A percentile compares a stretch with the other conserved stretches of the same genome.
Conservation (phyloP, 2,797 vertebrate genomes). For the Aulostomus chinensis region DNA sequence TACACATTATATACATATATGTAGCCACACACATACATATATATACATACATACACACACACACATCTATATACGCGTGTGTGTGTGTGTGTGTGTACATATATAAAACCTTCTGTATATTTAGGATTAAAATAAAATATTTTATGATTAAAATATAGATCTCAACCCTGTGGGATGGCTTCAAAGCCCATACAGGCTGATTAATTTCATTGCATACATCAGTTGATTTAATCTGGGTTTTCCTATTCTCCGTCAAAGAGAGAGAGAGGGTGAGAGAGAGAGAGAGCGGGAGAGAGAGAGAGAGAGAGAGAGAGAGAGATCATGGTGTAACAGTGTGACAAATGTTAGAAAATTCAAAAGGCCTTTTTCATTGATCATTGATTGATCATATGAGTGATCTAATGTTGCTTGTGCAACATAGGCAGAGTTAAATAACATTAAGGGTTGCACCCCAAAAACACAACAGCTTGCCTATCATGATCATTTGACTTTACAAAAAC, state of each 20-base stretch:
- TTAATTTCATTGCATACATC: slow-evolving; percentile 68
- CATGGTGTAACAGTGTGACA: slow-evolving; percentile 29
- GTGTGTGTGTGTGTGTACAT: no score
- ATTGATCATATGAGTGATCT: slow-evolving; percentile 32
- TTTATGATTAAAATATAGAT: slow-evolving; percentile 39
- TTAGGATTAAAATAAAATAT: slow-evolving; percentile 28
- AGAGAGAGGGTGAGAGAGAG: slow-evolving; percentile 6
- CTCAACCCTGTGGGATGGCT: slow-evolving; percentile 39
- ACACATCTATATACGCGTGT: slow-evolving; percentile 20
- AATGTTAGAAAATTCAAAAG: slow-evolving; percentile 47
- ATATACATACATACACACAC: slow-evolving; percentile 19
- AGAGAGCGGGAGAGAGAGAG: slow-evolving; percentile 5
- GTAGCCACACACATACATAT: slow-evolving; percentile 37
- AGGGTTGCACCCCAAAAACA: slow-evolving; percentile 43
- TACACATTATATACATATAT: slow-evolving; percentile 21
- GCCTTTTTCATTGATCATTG: slow-evolving; percentile 14
- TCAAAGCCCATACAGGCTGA: slow-evolving; percentile 38
- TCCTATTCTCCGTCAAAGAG: slow-evolving; percentile 1
- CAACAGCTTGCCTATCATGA: slow-evolving; percentile 37
- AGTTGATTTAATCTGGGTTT: slow-evolving; percentile 30
- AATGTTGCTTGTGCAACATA: slow-evolving; percentile 39
- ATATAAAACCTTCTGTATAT: slow-evolving; percentile 36
- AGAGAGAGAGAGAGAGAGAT: slow-evolving; percentile 7
- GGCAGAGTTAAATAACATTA: slow-evolving; percentile 43
- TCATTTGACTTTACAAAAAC: slow-evolving; percentile 47